A percentile compares a stretch with the other conserved stretches of the same genome.
Evolutionary conservation across 2,113 vertebrate genomes (phyloP).

Genomic region (Tupaia tana): DNA sequence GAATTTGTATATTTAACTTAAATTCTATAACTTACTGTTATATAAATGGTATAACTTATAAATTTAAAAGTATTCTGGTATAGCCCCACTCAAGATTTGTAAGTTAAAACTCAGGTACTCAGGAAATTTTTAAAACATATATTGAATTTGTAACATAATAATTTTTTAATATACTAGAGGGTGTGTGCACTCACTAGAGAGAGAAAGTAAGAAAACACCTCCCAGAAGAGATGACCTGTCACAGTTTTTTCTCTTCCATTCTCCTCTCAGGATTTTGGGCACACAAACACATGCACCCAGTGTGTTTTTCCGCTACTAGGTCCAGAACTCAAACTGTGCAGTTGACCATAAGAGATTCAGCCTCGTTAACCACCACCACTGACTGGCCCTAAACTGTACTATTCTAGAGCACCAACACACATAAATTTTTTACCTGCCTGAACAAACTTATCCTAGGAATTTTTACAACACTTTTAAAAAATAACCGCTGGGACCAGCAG

Average conservation of each 20-base stretch:
- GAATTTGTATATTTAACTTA: not conserved
- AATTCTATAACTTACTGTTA: not conserved
- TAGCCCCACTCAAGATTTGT: not conserved
- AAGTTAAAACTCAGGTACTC: not conserved
- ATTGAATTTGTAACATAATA: not conserved
- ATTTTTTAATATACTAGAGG: no score
- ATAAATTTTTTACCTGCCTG: not conserved
- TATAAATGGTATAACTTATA: not conserved
- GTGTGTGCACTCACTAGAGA: no score
- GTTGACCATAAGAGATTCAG: no score
- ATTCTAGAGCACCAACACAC: not conserved
- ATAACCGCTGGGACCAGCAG: no score
- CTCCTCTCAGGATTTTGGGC: no score
- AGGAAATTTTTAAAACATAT: not conserved
- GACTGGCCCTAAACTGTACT: not conserved
- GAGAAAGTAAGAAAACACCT: no score
- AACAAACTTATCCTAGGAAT: not conserved
- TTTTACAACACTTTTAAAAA: not conserved
- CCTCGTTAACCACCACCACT: no score
- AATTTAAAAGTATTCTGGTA: not conserved
- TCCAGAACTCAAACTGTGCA: no score
- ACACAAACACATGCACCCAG: no score
- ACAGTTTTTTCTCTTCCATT: no score
- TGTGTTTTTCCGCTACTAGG: no score
- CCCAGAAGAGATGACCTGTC: no score